Evolutionary conservation across 2,113 vertebrate genomes (phyloP).

Genomic region (Genyomyrus donnyi): DNA sequence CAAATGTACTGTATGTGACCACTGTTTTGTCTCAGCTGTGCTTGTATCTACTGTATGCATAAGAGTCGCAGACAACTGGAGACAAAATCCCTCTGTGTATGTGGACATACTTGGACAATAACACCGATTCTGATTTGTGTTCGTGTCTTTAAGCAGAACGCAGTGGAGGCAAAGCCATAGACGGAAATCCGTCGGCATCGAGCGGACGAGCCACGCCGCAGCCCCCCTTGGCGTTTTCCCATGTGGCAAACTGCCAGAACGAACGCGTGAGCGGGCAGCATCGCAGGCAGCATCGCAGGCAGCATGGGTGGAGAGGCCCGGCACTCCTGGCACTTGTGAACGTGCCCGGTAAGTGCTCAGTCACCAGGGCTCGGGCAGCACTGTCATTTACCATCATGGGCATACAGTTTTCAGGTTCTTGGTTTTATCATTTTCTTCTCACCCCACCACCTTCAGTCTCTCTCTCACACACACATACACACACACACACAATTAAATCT

Average conservation of each 20-base stretch:
- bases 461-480: background rate
- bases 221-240: background rate
- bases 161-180: background rate
- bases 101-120: background rate
- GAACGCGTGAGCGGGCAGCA: background rate
- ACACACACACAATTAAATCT: background rate
- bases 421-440: background rate
- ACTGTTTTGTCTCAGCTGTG: background rate
- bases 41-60: background rate
- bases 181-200: background rate
- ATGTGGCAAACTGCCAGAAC: constrained; percentile 26
- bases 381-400: background rate
- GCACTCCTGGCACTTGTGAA: background rate
- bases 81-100: background rate
- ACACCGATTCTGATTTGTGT: background rate
- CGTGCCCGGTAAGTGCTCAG: background rate
- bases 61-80: background rate
- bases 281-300: no score
- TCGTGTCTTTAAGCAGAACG: background rate
- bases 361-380: background rate
- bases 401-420: background rate
- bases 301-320: background rate
- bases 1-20: background rate
- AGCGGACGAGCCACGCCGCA: background rate
- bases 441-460: background rate